Conservation (phyloP, 2,113 vertebrate genomes). For the Sitta europaea region DNA sequence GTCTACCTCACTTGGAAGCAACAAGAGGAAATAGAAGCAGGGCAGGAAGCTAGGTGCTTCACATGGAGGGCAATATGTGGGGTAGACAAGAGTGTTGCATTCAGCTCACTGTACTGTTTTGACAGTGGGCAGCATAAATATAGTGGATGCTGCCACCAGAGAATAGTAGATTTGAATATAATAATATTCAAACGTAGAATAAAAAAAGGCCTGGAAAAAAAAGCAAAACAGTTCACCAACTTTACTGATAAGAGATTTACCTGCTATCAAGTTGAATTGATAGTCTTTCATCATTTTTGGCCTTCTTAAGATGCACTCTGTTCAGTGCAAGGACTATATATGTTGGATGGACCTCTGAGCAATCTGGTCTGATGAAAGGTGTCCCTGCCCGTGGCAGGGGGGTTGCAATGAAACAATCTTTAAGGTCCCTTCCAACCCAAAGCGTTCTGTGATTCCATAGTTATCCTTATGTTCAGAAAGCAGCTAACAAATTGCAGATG, state of each 20-base stretch:
- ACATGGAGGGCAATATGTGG: accelerated
- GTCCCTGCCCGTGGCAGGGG: neutral
- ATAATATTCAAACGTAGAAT: neutral
- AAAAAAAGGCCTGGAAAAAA: neutral
- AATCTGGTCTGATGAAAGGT: neutral
- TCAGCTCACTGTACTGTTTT: neutral
- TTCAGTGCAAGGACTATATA: neutral
- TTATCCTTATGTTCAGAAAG: neutral
- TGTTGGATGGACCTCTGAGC: neutral
- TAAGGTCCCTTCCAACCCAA: neutral
- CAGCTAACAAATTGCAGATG: neutral
- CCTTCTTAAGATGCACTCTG: neutral
- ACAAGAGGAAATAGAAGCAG: neutral
- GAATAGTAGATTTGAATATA: too few species aligned
- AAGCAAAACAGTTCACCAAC: neutral
- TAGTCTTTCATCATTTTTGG: neutral
- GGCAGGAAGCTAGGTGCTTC: neutral
- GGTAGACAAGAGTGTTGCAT: neutral
- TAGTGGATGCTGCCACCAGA: neutral
- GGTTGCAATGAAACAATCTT: neutral
- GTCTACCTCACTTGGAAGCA: neutral
- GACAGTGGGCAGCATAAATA: neutral
- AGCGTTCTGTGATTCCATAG: neutral
- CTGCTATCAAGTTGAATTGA: neutral
- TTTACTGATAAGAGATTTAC: neutral